phyloP scores from a whole-genome alignment of 2,113 vertebrate species.

The Sinocyclocheilus anshuiensis region DNA sequence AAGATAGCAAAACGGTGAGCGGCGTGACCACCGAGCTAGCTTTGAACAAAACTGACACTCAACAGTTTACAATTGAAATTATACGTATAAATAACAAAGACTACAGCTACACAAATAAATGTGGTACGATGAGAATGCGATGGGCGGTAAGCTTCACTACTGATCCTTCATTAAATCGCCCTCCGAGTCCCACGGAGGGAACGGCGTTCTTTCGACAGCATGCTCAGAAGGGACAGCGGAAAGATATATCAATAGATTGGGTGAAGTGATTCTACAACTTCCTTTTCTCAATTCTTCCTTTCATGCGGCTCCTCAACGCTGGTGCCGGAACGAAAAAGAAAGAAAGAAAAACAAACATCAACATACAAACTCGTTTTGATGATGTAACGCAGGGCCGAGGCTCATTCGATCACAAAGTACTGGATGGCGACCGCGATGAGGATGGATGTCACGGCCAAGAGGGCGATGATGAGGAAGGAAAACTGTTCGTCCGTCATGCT shows the following conservation, averaged over 20 bases:
- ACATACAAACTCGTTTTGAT: slow-evolving; percentile 46
- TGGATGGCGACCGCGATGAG: slow-evolving; percentile 97
- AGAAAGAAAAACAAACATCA: slow-evolving; percentile 5
- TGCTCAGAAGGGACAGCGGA: slow-evolving; percentile 16
- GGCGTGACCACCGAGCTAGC: slow-evolving; percentile 58
- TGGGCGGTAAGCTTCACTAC: slow-evolving; percentile 42
- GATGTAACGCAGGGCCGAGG: background rate
- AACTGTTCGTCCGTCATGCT: slow-evolving; percentile 93
- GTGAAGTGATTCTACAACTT: slow-evolving; percentile 20
- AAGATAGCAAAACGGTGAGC: slow-evolving; percentile 63
- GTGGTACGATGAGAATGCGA: slow-evolving; percentile 11
- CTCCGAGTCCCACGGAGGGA: background rate
- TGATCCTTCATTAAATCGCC: slow-evolving; percentile 44
- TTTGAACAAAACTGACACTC: slow-evolving; percentile 65
- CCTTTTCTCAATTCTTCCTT: slow-evolving; percentile 34
- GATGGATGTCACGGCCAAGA: slow-evolving; percentile 93
- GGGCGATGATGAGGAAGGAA: slow-evolving; percentile 91
- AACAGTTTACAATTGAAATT: slow-evolving; percentile 65
- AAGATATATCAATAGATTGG: slow-evolving; percentile 57
- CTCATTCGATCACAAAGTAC: slow-evolving; percentile 98
- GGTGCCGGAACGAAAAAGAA: slow-evolving; percentile 32
- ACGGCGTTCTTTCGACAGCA: background rate
- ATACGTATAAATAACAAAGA: slow-evolving; percentile 68
- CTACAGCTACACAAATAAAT: no score
- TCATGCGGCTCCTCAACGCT: slow-evolving; percentile 30